A percentile compares a stretch with the other conserved stretches of the same genome.
Conservation (phyloP, 1,140 invertebrate genomes). For the Stenopsyche tienmushanensis region DNA sequence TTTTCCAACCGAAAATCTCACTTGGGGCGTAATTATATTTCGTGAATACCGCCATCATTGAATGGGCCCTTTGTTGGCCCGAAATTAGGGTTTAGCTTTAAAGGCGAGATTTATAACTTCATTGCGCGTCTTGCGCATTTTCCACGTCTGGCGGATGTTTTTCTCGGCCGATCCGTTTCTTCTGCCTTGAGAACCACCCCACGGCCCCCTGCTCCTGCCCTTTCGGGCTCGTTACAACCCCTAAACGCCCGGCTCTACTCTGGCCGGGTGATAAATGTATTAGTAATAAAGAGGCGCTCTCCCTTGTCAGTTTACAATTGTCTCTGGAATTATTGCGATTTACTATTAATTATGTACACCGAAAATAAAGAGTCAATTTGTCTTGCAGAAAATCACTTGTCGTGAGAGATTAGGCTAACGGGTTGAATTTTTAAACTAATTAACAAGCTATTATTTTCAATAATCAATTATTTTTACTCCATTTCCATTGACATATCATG, state of each 20-base stretch:
- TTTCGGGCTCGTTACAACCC: too few relatives aligned
- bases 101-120: constrained; percentile 38
- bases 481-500: too few relatives aligned
- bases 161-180: constrained; percentile 25
- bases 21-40: constrained; percentile 33
- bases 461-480: too few relatives aligned
- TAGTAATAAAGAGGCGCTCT: constrained; percentile 23
- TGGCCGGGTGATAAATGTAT: constrained; percentile 23
- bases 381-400: too few relatives aligned
- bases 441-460: too few relatives aligned
- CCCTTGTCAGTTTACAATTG: constrained; percentile 15
- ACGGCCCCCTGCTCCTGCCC: neutral
- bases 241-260: neutral
- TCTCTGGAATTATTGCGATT: constrained; percentile 17
- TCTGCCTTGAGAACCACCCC: neutral
- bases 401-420: too few relatives aligned
- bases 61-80: constrained; percentile 22
- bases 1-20: constrained; percentile 32
- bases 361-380: too few relatives aligned
- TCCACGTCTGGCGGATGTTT: constrained; percentile 24
- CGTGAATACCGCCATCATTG: constrained; percentile 26
- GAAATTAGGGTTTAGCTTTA: constrained; percentile 38
- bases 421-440: too few relatives aligned
- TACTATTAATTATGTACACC: neutral
- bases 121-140: constrained; percentile 15